These are phyloP conservation scores for Caenorhabditis briggsae DNA, from an alignment of 1,140 invertebrate species.

Conservation along the genomic window DNA sequence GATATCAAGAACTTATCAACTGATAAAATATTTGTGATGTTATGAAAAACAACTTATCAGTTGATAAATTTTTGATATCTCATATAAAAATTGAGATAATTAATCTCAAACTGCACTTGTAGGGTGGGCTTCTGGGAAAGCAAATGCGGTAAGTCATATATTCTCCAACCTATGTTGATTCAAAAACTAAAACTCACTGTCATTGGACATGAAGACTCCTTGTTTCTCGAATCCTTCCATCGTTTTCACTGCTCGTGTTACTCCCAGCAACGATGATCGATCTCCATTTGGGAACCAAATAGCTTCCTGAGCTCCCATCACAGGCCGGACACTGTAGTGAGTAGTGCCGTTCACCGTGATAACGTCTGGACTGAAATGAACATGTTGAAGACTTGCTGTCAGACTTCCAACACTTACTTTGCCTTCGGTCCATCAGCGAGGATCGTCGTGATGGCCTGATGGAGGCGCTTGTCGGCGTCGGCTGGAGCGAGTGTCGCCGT, in stretches of 20 bases:
- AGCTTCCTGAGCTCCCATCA: no score
- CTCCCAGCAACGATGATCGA: not conserved
- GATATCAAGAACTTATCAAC: no score
- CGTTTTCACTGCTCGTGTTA: not conserved
- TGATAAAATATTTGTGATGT: no score
- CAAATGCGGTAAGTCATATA: no score
- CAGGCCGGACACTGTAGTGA: not conserved
- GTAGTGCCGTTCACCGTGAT: not conserved
- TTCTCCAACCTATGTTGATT: not conserved
- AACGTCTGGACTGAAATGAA: not conserved
- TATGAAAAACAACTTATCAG: no score
- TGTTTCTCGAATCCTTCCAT: not conserved
- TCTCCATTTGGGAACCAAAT: not conserved
- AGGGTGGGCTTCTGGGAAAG: no score
- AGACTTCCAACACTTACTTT: not conserved
- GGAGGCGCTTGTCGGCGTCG: not conserved
- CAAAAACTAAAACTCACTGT: not conserved
- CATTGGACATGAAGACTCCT: not conserved
- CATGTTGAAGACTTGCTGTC: not conserved
- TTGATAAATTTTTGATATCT: no score
- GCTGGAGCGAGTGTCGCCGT: not conserved
- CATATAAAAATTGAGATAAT: no score
- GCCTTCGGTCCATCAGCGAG: not conserved
- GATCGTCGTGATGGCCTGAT: not conserved
- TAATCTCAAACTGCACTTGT: no score